Conservation (phyloP, 2,113 vertebrate species). For the Hippocampus comes region DNA sequence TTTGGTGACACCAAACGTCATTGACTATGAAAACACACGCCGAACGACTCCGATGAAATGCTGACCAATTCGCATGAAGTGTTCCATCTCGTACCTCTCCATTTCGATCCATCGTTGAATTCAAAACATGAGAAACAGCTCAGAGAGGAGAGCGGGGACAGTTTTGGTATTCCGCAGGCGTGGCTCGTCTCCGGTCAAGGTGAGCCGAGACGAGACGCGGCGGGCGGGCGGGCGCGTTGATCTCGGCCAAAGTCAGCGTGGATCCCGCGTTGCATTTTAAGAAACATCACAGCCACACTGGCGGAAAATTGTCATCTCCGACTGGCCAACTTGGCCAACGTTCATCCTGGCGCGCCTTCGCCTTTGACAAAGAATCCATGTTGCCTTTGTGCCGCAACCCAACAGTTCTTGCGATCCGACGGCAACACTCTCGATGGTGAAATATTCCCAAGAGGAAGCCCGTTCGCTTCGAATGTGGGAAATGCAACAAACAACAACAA, state of each 20-base stretch:
- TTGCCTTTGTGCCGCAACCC: too few relatives aligned
- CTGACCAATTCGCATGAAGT: background rate
- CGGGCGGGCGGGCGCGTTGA: too few relatives aligned
- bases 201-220: slow-evolving; percentile 12
- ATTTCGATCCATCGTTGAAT: background rate
- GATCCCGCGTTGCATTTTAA: slow-evolving; percentile 1
- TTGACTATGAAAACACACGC: too few relatives aligned
- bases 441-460: background rate
- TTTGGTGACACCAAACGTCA: too few relatives aligned
- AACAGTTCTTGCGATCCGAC: background rate
- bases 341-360: background rate
- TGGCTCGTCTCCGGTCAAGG: slow-evolving; percentile 5
- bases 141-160: background rate
- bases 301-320: background rate
- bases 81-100: background rate
- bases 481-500: background rate
- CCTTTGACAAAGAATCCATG: background rate
- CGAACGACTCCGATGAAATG: too few relatives aligned
- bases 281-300: slow-evolving; percentile 3
- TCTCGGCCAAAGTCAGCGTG: slow-evolving; percentile 13
- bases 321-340: background rate
- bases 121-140: too few relatives aligned
- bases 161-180: slow-evolving; percentile 14
- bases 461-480: background rate
- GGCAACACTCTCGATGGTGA: background rate